Evolutionary conservation across 2,113 vertebrate genomes (phyloP), one percentile per base, ranked within the genome.

Genomic region (Pomatostomus ruficeps): DNA sequence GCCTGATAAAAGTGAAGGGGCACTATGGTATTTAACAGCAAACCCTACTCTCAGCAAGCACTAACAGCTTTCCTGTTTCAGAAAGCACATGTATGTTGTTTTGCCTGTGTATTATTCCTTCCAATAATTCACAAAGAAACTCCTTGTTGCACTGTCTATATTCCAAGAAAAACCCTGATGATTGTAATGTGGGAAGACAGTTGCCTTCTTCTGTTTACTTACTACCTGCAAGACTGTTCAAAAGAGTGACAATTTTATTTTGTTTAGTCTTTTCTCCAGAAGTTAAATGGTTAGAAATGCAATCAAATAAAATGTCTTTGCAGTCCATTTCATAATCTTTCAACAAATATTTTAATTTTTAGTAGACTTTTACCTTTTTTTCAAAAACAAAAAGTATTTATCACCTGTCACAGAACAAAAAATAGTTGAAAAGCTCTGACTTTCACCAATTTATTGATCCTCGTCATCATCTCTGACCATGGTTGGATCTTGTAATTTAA

Each of bases 1-100:
- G 94, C 85, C 91, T 83, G 96, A 91, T 94, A 95, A 95, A 97
- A 97, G 88, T 35, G 45, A 96, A 95, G 74, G 89, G 74, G 49
- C 87, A 91, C 93, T 82, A 80, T 88, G 81, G 67, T 85, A 88
- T 89, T 73, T 83, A 93, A 90, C 95, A 97, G 95, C 93, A 97
- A 97, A 95, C 85, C 92, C 91, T 80, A 38, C 91, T 88, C 94
- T 89, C 63, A 48, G 96, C 91, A 90, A 97, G 86, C 80, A 82
- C 51, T 76, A 87, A 65, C 72, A 87, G 82, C 85, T 91, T 81
- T 93, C 91, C 42, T 29, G 88, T 85, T 87, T 79, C 85, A 91
- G 84, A 90, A 81, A 94, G 88, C 28, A 74, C 43, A 11, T 9
- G 43, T 40, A 20, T 78, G 91, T 91, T 93, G 65, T 51, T 97